Evolutionary conservation across 2,797 vertebrate genomes (phyloP), one percentile per base, ranked within the genome.

Genomic region (Babyrousa celebensis): DNA sequence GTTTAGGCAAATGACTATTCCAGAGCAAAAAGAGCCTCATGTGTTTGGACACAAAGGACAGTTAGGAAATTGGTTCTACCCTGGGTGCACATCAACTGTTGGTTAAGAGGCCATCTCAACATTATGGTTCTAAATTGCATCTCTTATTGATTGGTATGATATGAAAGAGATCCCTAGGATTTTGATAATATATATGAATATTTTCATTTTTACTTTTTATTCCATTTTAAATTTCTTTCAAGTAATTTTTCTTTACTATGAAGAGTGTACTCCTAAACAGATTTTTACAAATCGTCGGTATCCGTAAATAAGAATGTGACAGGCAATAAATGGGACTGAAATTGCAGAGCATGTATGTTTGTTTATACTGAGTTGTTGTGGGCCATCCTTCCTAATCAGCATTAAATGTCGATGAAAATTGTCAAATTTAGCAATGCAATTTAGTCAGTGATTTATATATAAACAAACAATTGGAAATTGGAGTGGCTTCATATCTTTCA

Each of bases 141-240:
- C 21, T 75, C 60, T 71, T 80, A 85, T 40, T 94, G 78, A 84
- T 89, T 91, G 52, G 17, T 40, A 12, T 70, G n/a, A 12, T 74
- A 65, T 68, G 91, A 96, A 94, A 68, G 89, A 82, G 70, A 80
- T 83, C 9, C 25, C 62, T 89, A 16, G 52, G 5, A 74, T 94
- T 92, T 95, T 89, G 79, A 89, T 84, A 92, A 83, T 84, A 58
- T 3, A 40, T 75, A 70, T 60, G 36, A 87, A 77, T 40, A 67
- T 75, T 85, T 48, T 78, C 10, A 62, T 90, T 95, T 95, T 96
- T 75, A 29, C 32, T 54, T 95, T 80, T 95, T 71, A 75, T 96
- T 94, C 18, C 40, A 77, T 92, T 92, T 92, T 88, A 90, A 94
- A 67, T 77, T 17, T 77, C 27, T n/a, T 91, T 32, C 43, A 89